phyloP scores from a whole-genome alignment of 2,113 vertebrate species.

The Mesembrinibis cayennensis region DNA sequence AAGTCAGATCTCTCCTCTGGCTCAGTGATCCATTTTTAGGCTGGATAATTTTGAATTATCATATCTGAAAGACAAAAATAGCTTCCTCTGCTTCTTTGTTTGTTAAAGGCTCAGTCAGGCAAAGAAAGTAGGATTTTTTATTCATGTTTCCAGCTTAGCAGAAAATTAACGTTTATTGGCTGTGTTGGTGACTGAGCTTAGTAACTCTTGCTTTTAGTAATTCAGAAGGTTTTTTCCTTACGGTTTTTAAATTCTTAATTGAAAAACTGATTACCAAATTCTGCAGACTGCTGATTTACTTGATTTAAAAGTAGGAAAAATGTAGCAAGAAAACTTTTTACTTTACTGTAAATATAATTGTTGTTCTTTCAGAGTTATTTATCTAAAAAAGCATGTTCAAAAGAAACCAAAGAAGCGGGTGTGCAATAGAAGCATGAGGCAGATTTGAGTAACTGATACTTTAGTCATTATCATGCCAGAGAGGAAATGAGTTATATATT shows the following conservation, averaged over 20 bases:
- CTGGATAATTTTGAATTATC: constrained; percentile 7
- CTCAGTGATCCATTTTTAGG: not conserved
- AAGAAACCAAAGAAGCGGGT: constrained; percentile 74
- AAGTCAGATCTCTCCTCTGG: not conserved
- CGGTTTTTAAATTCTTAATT: not conserved
- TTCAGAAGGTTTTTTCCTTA: not conserved
- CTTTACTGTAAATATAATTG: constrained; percentile 15
- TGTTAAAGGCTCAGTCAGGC: constrained; percentile 3
- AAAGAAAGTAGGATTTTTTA: constrained; percentile 1
- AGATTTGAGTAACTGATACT: constrained; percentile 18
- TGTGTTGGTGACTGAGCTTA: not conserved
- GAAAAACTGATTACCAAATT: constrained; percentile 40
- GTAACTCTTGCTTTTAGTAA: not conserved
- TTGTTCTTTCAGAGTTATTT: constrained; percentile 48
- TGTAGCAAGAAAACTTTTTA: constrained; percentile 31
- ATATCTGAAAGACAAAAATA: constrained; percentile 29
- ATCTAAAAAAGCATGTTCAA: constrained; percentile 40
- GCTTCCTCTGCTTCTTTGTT: constrained; percentile 2
- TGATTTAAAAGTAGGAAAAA: constrained; percentile 53
- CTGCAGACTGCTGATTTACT: constrained; percentile 60
- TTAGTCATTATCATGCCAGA: not conserved
- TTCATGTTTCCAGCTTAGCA: not conserved
- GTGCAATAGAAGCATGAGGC: constrained; percentile 72
- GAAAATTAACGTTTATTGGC: not conserved
- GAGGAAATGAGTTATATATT: not conserved